phyloP scores from a whole-genome alignment of 2,888 invertebrate species.

The Blomia tropicalis region DNA sequence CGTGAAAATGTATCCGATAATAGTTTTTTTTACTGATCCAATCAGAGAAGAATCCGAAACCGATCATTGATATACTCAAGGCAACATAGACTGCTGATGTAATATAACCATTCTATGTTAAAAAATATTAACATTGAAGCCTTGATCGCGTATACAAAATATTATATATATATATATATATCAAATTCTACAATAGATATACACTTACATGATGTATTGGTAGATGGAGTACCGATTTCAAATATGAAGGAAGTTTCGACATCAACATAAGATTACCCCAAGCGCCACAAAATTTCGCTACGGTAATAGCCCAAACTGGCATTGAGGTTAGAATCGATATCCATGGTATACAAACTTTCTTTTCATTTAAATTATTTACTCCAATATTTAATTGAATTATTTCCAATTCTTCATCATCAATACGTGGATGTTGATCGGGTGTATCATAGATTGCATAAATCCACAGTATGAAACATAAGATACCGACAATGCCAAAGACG shows the following conservation, averaged over 20 bases:
- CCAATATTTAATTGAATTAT: neutral
- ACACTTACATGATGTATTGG: conserved; percentile 29
- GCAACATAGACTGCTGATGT: conserved; percentile 30
- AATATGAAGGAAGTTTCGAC: conserved; percentile 31
- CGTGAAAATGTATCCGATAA: conserved; percentile 28
- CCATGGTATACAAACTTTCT: conserved; percentile 28
- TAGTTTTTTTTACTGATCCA: conserved; percentile 26
- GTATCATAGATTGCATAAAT: conserved; percentile 32
- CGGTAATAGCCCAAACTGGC: conserved; percentile 30
- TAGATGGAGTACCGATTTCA: conserved; percentile 30
- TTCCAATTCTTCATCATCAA: conserved; percentile 33
- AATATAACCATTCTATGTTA: conserved; percentile 29
- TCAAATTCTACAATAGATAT: neutral
- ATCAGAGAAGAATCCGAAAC: conserved; percentile 29
- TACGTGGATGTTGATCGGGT: conserved; percentile 34
- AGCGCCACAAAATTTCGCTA: conserved; percentile 30
- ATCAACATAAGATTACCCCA: conserved; percentile 31
- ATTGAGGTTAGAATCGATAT: conserved; percentile 27
- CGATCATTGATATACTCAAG: conserved; percentile 27
- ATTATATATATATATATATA: neutral
- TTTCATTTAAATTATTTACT: neutral
- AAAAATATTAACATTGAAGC: neutral
- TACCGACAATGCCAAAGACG: conserved; percentile 32
- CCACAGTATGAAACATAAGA: conserved; percentile 35
- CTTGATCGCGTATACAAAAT: neutral